phyloP scores from a whole-genome alignment of 2,797 vertebrate species.

The Melanotaenia pygmaea region DNA sequence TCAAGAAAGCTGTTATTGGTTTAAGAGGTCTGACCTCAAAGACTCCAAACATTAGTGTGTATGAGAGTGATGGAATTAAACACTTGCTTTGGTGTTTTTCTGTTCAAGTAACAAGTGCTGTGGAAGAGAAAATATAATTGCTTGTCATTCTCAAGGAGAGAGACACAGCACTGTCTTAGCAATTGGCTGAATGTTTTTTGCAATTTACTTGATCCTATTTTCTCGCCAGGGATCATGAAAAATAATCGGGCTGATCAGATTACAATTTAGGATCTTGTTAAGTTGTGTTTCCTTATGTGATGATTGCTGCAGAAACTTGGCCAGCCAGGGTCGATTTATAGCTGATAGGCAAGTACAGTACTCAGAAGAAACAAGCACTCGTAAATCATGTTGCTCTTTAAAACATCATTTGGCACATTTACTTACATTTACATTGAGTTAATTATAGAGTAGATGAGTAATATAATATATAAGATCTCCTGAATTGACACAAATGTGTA shows the following conservation, averaged over 20 bases:
- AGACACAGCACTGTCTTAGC: conserved; percentile 55
- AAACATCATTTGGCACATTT: conserved; percentile 51
- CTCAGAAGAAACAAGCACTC: conserved; percentile 14
- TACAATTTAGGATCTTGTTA: conserved; percentile 57
- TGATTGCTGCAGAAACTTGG: conserved; percentile 49
- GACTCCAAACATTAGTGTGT: conserved; percentile 22
- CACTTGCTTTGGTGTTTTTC: conserved; percentile 57
- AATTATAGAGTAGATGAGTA: conserved; percentile 41
- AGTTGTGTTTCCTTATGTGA: conserved; percentile 46
- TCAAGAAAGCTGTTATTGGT: conserved; percentile 43
- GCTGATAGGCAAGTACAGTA: conserved; percentile 30
- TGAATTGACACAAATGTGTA: conserved; percentile 15
- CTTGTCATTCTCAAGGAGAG: conserved; percentile 58
- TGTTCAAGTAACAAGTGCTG: conserved; percentile 50
- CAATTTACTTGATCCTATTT: conserved; percentile 52
- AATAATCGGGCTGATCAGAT: conserved; percentile 57
- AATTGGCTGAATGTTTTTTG: conserved; percentile 53
- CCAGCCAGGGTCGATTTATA: conserved; percentile 44
- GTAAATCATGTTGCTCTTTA: conserved; percentile 49
- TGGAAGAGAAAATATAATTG: conserved; percentile 66
- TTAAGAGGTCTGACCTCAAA: conserved; percentile 51
- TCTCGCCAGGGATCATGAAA: conserved; percentile 54
- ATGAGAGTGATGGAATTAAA: conserved; percentile 57
- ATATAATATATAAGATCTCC: conserved; percentile 30
- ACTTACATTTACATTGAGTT: conserved; percentile 30